A percentile compares a stretch with the other conserved stretches of the same genome.
Conservation (phyloP, 2,888 invertebrate species). For the Colletes collaris region DNA sequence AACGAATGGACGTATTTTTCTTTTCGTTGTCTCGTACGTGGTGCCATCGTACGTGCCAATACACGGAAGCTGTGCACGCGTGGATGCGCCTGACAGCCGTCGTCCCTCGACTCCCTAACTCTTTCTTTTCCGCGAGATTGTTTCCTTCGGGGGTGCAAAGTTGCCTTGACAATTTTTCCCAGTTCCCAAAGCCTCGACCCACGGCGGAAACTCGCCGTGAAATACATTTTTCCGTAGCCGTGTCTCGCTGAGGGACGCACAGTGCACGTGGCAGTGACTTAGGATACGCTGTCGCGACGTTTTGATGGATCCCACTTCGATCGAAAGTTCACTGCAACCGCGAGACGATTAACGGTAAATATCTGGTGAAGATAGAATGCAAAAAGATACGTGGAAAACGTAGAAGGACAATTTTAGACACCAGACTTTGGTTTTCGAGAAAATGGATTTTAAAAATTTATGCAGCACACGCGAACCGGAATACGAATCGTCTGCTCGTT, state of each 20-base stretch:
- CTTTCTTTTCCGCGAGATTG: conserved; percentile 23
- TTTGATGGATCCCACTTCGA: conserved; percentile 18
- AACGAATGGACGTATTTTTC: neutral
- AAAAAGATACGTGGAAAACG: no score
- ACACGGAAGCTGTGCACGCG: neutral
- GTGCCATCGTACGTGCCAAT: neutral
- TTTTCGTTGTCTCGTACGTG: neutral
- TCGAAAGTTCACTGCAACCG: neutral
- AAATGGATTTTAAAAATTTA: no score
- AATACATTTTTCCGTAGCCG: conserved; percentile 27
- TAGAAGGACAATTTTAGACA: no score
- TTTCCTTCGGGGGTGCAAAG: conserved; percentile 23
- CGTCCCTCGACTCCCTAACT: conserved; percentile 17
- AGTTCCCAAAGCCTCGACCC: neutral
- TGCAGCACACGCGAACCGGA: no score
- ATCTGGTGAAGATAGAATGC: no score
- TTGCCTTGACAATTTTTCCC: conserved; percentile 39
- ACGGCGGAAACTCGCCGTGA: conserved; percentile 1
- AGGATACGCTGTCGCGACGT: conserved; percentile 2
- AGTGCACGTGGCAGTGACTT: conserved; percentile 20
- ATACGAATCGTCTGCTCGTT: no score
- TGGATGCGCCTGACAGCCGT: conserved; percentile 16
- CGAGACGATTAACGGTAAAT: no score
- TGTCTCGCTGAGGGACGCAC: conserved; percentile 8
- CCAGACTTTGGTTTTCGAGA: no score